phyloP scores from a whole-genome alignment of 2,113 vertebrate genomes.

The human region GRCh38 chr15:56745501-56746000 shows the following conservation, averaged over 20 bases:
- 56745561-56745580: conserved; percentile 38
- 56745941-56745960: neutral
- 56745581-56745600: neutral
- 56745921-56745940: neutral
- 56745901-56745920: conserved; percentile 1
- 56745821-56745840: neutral
- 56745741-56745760: neutral
- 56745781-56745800: neutral
- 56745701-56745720: neutral
- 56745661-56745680: neutral
- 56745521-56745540: neutral
- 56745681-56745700: neutral
- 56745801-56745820: neutral
- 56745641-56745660: neutral
- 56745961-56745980: neutral
- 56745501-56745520: neutral
- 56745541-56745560: neutral
- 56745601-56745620: neutral
- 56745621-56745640: neutral
- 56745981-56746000: neutral
- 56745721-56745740: neutral
- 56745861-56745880: neutral
- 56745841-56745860: neutral
- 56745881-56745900: neutral
- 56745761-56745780: conserved; percentile 2